phyloP scores from a whole-genome alignment of 2,888 invertebrate species.

The Xanthia icteritia region DNA sequence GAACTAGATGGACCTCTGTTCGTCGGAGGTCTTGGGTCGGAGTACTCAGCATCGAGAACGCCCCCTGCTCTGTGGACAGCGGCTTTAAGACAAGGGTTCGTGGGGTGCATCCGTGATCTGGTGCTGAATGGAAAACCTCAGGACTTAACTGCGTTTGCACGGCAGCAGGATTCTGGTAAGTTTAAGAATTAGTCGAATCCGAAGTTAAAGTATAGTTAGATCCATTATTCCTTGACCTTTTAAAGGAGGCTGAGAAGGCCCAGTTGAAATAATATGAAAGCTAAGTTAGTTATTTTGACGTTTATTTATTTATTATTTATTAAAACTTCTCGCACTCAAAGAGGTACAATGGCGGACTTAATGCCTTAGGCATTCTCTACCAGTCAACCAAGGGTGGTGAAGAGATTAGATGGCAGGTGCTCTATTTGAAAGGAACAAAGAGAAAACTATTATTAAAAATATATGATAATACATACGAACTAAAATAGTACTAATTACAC shows the following conservation, averaged over 20 bases:
- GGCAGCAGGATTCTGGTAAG: slow-evolving; percentile 96
- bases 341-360: too few relatives aligned
- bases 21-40: slow-evolving; percentile 96
- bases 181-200: background rate
- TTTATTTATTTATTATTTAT: too few relatives aligned
- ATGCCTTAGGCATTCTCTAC: too few relatives aligned
- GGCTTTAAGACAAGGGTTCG: slow-evolving; percentile 96
- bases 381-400: too few relatives aligned
- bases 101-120: slow-evolving; percentile 97
- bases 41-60: slow-evolving; percentile 93
- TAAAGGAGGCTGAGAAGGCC: background rate
- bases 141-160: slow-evolving; percentile 96
- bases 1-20: slow-evolving; percentile 97
- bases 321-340: too few relatives aligned
- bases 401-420: too few relatives aligned
- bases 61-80: slow-evolving; percentile 98
- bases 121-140: slow-evolving; percentile 96
- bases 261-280: background rate
- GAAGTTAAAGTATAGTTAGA: background rate
- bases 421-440: too few relatives aligned
- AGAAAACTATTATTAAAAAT: too few relatives aligned
- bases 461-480: too few relatives aligned
- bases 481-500: too few relatives aligned
- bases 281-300: too few relatives aligned
- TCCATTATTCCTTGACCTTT: background rate